Conservation (phyloP, 2,113 vertebrate species). For the Paradoxurus hermaphroditus region DNA sequence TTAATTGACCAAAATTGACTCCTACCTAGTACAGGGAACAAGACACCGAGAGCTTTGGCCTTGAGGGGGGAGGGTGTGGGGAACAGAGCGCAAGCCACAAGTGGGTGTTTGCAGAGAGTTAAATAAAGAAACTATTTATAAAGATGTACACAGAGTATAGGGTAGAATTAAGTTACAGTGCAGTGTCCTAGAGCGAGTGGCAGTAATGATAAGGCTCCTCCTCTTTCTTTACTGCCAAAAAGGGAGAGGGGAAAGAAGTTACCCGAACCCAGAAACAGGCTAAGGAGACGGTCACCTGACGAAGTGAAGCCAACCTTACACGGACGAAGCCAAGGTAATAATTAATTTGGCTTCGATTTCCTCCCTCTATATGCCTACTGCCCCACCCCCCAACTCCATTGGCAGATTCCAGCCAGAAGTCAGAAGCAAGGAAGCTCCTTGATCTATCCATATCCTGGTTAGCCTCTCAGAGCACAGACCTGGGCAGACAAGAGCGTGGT, state of each 20-base stretch:
- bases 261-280: neutral
- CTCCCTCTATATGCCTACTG: rapidly evolving
- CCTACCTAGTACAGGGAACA: neutral
- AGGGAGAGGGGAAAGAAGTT: neutral
- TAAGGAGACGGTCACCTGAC: rapidly evolving
- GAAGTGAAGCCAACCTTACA: neutral
- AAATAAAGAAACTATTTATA: neutral
- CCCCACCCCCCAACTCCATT: rapidly evolving
- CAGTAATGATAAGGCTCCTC: rapidly evolving
- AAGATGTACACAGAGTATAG: neutral
- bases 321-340: neutral
- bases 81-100: neutral
- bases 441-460: neutral
- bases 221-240: neutral
- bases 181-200: neutral
- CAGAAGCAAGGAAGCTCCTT: neutral
- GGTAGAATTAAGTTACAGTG: neutral
- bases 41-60: neutral
- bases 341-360: neutral
- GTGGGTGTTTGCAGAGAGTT: neutral
- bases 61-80: no score
- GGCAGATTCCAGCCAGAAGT: neutral
- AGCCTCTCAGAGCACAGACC: neutral
- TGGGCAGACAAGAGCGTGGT: neutral
- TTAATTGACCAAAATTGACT: neutral